Percentiles rank a stretch among this genome's conserved stretches.
Conservation (phyloP, 2,888 invertebrate species). For the Drosophila meridiana region DNA sequence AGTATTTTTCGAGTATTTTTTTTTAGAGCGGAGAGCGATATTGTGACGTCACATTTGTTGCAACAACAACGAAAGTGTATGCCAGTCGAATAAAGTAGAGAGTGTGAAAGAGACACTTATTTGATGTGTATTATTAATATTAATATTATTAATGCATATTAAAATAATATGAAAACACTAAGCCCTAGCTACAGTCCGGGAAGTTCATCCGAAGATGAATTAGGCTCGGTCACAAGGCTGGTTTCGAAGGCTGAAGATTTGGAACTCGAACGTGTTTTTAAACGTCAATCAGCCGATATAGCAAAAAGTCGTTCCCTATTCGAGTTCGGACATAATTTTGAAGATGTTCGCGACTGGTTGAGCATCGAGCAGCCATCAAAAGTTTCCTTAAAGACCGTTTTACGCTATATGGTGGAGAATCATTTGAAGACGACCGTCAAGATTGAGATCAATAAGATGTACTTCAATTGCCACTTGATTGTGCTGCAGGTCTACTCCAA, state of each 20-base stretch:
- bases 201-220: conserved; percentile 20
- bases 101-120: neutral
- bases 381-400: conserved; percentile 25
- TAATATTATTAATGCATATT: neutral
- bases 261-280: conserved; percentile 29
- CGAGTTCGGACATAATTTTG: conserved; percentile 60
- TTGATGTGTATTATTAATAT: too few species aligned
- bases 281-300: neutral
- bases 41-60: neutral
- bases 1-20: too few species aligned
- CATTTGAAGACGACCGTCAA: conserved; percentile 59
- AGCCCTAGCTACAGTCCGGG: conserved; percentile 20
- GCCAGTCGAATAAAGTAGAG: neutral
- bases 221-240: conserved; percentile 38
- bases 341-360: conserved; percentile 50
- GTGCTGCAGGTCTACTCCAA: conserved; percentile 81
- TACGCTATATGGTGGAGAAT: conserved; percentile 63
- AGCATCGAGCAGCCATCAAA: conserved; percentile 47
- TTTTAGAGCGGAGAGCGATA: neutral
- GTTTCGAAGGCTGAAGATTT: conserved; percentile 57
- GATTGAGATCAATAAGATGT: conserved; percentile 57
- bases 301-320: conserved; percentile 49
- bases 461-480: conserved; percentile 76
- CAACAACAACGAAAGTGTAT: neutral
- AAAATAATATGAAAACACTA: neutral